Conservation (phyloP, 64 coral and sea anemone genomes). For the Porites australiensis region DNA sequence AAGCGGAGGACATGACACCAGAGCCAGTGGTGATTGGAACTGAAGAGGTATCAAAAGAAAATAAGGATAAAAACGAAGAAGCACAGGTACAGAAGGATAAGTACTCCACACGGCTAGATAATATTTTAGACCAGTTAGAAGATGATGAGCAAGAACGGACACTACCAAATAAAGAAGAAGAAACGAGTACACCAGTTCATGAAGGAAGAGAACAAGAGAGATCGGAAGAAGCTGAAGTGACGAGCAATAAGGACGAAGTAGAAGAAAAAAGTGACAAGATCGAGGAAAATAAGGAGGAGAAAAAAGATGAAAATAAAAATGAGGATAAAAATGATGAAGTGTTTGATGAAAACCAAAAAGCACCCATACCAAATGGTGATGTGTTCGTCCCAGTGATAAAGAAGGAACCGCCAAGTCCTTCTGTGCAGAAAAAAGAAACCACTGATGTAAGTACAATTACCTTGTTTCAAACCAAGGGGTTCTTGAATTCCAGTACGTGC, state of each 20-base stretch:
- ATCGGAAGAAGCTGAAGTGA: background rate
- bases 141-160: constrained; percentile 19
- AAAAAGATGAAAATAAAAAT: constrained; percentile 23
- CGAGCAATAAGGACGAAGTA: background rate
- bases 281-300: background rate
- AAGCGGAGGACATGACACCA: background rate
- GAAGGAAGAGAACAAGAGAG: constrained; percentile 35
- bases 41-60: background rate
- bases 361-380: constrained; percentile 17
- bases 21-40: background rate
- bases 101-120: constrained; percentile 72
- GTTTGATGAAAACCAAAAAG: background rate
- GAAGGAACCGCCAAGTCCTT: background rate
- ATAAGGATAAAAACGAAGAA: background rate
- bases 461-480: too few relatives aligned
- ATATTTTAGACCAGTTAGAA: constrained; percentile 76
- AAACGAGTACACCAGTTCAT: background rate
- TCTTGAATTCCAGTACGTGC: too few relatives aligned
- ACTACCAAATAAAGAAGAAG: background rate
- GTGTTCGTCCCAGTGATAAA: background rate
- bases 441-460: constrained; percentile 25
- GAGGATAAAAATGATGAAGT: constrained; percentile 39
- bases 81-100: constrained; percentile 36
- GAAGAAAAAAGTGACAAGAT: constrained; percentile 20
- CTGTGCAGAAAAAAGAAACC: constrained; percentile 5